Evolutionary conservation across 2,797 vertebrate genomes (phyloP).

Genomic region (Clarias pachynema): DNA sequence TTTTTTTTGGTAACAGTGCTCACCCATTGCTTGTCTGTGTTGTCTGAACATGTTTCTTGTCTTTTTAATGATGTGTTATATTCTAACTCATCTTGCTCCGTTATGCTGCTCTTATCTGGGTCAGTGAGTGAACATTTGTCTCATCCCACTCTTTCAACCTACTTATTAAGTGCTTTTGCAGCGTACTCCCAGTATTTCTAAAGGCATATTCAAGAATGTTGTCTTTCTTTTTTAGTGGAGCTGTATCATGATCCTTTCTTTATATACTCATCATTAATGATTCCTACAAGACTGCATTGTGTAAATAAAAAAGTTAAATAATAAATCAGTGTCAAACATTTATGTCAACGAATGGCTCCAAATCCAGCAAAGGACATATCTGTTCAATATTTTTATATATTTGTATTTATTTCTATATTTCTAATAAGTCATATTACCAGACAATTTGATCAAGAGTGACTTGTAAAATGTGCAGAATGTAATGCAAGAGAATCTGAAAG

Average conservation of each 20-base stretch:
- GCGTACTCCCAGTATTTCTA: neutral
- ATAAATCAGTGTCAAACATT: neutral
- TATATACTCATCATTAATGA: neutral
- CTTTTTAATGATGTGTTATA: constrained; percentile 46
- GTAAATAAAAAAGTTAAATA: neutral
- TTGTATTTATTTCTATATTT: neutral
- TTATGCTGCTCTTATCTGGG: constrained; percentile 30
- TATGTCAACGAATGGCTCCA: neutral
- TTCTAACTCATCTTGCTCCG: constrained; percentile 34
- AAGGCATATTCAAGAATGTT: neutral
- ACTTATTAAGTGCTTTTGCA: constrained; percentile 23
- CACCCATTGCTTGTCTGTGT: constrained; percentile 22
- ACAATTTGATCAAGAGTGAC: neutral
- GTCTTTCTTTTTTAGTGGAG: neutral
- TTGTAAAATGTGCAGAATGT: neutral
- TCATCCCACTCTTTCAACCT: constrained; percentile 30
- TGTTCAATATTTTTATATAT: no score
- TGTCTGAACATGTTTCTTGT: constrained; percentile 40
- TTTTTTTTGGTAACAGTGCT: constrained; percentile 34
- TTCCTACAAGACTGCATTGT: neutral
- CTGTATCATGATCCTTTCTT: neutral
- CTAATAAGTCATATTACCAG: neutral
- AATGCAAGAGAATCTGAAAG: neutral
- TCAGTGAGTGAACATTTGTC: constrained; percentile 38
- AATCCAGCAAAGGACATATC: neutral